phyloP scores from a whole-genome alignment of 1,140 invertebrate species.

The Leguminivora glycinivorella region DNA sequence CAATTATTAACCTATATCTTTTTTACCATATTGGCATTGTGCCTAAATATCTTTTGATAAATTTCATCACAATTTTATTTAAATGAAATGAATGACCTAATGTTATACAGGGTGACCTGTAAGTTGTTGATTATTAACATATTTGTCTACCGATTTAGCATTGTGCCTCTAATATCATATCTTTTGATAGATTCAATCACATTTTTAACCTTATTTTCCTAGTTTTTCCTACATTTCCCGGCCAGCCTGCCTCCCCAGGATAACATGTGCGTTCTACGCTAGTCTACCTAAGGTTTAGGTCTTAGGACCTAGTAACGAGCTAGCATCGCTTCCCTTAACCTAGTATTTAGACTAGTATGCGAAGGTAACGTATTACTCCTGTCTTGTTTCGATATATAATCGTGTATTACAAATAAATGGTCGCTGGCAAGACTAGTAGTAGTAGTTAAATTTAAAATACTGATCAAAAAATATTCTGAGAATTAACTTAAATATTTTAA shows the following conservation, averaged over 20 bases:
- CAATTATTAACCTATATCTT: too few species aligned
- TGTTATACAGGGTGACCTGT: too few species aligned
- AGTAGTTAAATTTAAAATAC: too few species aligned
- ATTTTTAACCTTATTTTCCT: neutral
- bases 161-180: neutral
- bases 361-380: constrained; percentile 22
- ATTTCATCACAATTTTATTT: too few species aligned
- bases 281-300: neutral
- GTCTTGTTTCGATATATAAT: constrained; percentile 24
- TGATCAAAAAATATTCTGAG: too few species aligned
- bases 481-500: too few species aligned
- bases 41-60: too few species aligned
- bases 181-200: neutral
- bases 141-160: neutral
- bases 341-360: constrained; percentile 2
- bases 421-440: constrained; percentile 1
- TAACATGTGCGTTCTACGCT: constrained; percentile 24
- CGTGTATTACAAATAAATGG: constrained; percentile 4
- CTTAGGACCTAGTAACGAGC: constrained; percentile 1
- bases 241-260: constrained; percentile 2
- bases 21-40: too few species aligned
- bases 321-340: constrained; percentile 20
- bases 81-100: too few species aligned
- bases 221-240: neutral
- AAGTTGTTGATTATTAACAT: too few species aligned